Evolutionary conservation across 2,888 invertebrate genomes (phyloP).

Genomic region (Drosophila prolongata): DNA sequence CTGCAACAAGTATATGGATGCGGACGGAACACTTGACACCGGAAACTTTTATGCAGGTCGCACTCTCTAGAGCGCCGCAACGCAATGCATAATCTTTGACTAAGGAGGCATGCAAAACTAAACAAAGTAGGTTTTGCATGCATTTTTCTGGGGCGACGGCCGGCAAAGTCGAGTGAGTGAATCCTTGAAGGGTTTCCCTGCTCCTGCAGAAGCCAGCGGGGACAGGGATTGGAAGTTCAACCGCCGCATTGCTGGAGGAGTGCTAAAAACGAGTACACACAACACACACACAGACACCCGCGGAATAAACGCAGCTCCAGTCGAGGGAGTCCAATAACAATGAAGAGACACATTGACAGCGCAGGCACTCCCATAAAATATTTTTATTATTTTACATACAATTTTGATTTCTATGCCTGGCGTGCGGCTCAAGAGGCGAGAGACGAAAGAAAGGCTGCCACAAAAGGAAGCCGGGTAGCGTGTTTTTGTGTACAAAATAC

Average conservation of each 20-base stretch:
- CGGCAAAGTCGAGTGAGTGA: conserved; percentile 13
- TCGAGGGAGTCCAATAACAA: no score
- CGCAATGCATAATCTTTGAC: background rate
- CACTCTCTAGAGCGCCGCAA: background rate
- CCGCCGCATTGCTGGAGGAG: no score
- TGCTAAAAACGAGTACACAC: no score
- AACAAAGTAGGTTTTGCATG: background rate
- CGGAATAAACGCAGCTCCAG: no score
- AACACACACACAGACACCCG: no score
- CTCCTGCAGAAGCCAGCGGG: no score
- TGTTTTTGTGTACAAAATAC: conserved; percentile 10
- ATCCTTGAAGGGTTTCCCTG: conserved; percentile 56
- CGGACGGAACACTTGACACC: background rate
- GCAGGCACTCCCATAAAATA: conserved; percentile 63
- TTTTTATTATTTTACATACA: conserved; percentile 17
- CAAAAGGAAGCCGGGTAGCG: conserved; percentile 54
- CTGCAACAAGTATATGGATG: conserved; percentile 6
- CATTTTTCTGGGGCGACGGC: conserved; percentile 16
- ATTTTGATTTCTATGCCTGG: conserved; percentile 70
- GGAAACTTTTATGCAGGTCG: background rate
- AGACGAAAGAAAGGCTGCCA: conserved; percentile 28
- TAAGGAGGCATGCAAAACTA: background rate
- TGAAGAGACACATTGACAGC: conserved; percentile 1
- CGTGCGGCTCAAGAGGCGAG: conserved; percentile 21
- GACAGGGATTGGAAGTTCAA: no score